Evolutionary conservation across 1,140 invertebrate species (phyloP).

Genomic region (Caenorhabditis inopinata): DNA sequence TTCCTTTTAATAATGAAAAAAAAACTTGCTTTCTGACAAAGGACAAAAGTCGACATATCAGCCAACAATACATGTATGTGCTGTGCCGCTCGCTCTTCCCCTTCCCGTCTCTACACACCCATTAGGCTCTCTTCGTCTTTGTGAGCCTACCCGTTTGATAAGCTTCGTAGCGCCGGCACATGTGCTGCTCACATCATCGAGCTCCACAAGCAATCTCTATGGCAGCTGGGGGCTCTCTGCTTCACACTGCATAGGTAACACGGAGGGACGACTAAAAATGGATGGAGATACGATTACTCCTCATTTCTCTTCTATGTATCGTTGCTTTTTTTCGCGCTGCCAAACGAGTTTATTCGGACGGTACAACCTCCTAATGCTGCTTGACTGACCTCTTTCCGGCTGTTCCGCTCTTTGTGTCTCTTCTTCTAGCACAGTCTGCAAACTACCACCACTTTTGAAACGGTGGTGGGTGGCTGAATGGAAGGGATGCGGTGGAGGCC

Average conservation of each 20-base stretch:
- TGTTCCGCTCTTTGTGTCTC: background rate
- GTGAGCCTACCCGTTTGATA: slow-evolving; percentile 14
- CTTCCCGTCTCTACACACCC: no score
- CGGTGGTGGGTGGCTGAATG: background rate
- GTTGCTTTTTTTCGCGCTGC: background rate
- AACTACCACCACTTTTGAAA: background rate
- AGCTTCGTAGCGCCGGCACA: background rate
- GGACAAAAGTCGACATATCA: no score
- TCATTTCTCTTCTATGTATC: background rate
- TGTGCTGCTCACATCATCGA: background rate
- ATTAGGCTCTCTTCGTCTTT: background rate
- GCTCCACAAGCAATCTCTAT: slow-evolving; percentile 1
- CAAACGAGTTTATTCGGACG: background rate
- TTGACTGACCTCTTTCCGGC: background rate
- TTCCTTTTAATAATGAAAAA: no score
- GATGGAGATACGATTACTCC: background rate
- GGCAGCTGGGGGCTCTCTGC: background rate
- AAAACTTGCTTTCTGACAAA: no score
- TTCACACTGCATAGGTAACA: no score
- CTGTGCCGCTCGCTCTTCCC: background rate
- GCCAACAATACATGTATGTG: no score
- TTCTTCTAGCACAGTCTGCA: background rate
- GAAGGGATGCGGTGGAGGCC: background rate
- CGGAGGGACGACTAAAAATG: background rate
- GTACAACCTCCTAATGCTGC: background rate